These are phyloP conservation scores for Pagetopsis macropterus DNA, from an alignment of 2,797 vertebrate genomes.

Conservation along the genomic window DNA sequence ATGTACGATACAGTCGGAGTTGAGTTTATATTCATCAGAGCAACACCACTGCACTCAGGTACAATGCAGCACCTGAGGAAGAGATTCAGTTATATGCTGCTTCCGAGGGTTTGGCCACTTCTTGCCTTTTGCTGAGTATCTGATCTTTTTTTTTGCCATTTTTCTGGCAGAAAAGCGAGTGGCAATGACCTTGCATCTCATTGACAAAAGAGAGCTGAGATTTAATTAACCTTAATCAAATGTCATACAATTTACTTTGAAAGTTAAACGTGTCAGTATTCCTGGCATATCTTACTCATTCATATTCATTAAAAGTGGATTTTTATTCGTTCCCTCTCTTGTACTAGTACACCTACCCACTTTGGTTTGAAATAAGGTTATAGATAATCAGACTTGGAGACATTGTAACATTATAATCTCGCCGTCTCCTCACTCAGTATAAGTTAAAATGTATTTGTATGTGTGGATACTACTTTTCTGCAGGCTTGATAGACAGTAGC, in stretches of 20 bases:
- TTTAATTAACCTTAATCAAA: constrained; percentile 33
- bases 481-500: constrained; percentile 22
- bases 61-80: constrained; percentile 11
- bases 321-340: background rate
- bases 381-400: background rate
- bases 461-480: constrained; percentile 10
- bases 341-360: background rate
- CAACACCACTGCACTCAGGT: constrained; percentile 25
- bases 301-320: background rate
- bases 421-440: background rate
- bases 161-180: background rate
- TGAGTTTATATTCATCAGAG: constrained; percentile 21
- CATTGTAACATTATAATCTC: background rate
- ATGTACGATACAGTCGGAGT: constrained; percentile 30
- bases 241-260: constrained; percentile 19
- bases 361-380: background rate
- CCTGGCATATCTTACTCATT: background rate
- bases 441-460: background rate
- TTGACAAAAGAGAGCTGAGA: constrained; percentile 9
- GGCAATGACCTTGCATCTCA: constrained; percentile 5
- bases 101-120: background rate
- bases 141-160: background rate
- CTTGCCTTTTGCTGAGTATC: background rate
- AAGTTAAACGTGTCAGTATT: constrained; percentile 27
- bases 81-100: background rate